Conservation (phyloP, 2,113 vertebrate species). For the Peromyscus maniculatus region DNA sequence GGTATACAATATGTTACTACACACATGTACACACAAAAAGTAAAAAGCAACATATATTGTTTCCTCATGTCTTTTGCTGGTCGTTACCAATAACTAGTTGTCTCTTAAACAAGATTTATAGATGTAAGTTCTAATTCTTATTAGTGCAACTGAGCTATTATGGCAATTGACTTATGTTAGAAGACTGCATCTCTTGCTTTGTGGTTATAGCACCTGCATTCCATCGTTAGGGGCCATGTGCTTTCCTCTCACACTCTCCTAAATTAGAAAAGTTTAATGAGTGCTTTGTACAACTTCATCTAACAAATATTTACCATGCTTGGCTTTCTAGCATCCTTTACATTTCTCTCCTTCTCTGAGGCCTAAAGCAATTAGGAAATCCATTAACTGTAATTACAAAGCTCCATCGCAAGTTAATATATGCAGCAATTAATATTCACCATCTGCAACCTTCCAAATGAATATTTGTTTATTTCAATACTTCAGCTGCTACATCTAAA, state of each 20-base stretch:
- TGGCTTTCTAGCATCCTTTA: conserved; percentile 28
- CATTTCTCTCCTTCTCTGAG: background rate
- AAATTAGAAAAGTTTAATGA: conserved; percentile 35
- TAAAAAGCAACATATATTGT: no score
- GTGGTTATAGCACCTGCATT: background rate
- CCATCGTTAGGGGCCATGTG: background rate
- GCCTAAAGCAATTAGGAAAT: conserved; percentile 66
- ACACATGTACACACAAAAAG: background rate
- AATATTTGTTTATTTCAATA: conserved; percentile 69
- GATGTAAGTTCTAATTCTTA: background rate
- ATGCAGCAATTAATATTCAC: conserved; percentile 66
- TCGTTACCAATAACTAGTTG: background rate
- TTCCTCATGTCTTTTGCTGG: background rate
- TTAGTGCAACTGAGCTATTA: background rate
- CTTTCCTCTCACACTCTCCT: background rate
- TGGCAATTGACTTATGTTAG: background rate
- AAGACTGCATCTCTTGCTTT: conserved; percentile 12
- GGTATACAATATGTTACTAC: no score
- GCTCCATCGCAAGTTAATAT: conserved; percentile 39
- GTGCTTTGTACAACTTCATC: background rate
- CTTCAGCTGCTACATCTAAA: conserved; percentile 62
- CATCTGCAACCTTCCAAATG: conserved; percentile 67
- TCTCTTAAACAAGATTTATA: background rate
- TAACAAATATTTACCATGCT: conserved; percentile 36
- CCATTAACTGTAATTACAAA: conserved; percentile 70